Evolutionary conservation across 2,797 vertebrate species (phyloP), one percentile per base, ranked within the genome.

Genomic region (Nannoperca obscura): DNA sequence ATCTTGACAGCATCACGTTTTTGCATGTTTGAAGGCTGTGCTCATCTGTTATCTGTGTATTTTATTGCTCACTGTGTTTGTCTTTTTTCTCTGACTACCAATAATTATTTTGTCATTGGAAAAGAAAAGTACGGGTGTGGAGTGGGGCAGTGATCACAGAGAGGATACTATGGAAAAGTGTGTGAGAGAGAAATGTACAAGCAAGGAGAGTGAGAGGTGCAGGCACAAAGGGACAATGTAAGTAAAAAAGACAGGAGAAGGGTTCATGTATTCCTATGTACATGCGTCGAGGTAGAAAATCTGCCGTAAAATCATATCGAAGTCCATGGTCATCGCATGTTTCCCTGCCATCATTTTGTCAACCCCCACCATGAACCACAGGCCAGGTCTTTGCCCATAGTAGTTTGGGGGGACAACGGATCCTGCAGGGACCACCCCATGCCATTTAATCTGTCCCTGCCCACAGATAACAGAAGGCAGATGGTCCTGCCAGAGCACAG

Each of bases 401-500:
- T 83, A 80, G 78, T 80, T 87, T 78, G 61, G 67, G 76, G 86
- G 62, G 78, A 74, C 78, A 88, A 76, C 68, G 22, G 80, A 84
- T 90, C 86, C 88, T 90, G 84, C 76, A 85, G 90, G 84, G 91
- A 89, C 88, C 89, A 86, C 84, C 87, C 91, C 86, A 86, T 90
- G 93, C 89, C 93, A 94, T 94, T 93, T 92, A 93, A 93, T 94
- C 89, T 92, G 91, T 91, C 89, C 86, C 91, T 90, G 80, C 91
- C 83, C 82, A 89, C 78, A 88, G 91, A 93, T 88, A 89, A 86
- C 91, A 91, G 91, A 88, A 92, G 93, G 91, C 93, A 94, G 91
- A 94, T 94, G 92, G 92, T 91, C 88, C 87, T 83, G 81, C 82
- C 79, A 68, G 85, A 86, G 84, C 78, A 22, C 53, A 61, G 87